phyloP scores from a whole-genome alignment of 2,888 invertebrate species.

The Heliconius erato region DNA sequence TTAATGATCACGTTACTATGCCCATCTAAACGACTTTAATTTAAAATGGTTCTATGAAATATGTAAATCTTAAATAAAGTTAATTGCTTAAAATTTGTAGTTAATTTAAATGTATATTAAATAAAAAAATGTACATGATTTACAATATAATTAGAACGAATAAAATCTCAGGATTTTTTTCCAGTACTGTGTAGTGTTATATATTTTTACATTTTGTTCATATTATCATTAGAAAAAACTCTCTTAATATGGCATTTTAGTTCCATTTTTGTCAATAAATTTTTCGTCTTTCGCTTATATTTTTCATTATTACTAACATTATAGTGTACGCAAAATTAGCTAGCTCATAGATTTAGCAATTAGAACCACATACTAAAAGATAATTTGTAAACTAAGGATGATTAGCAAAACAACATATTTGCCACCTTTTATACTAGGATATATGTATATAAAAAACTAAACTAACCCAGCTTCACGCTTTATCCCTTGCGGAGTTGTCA shows the following conservation, averaged over 20 bases:
- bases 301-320: too few relatives aligned
- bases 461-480: too few relatives aligned
- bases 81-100: not conserved
- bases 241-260: too few relatives aligned
- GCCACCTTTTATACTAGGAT: not conserved
- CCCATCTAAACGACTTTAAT: slow-evolving; percentile 43
- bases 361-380: not conserved
- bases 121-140: not conserved
- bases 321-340: too few relatives aligned
- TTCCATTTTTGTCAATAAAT: too few relatives aligned
- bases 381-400: not conserved
- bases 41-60: slow-evolving; percentile 34
- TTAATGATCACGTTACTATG: slow-evolving; percentile 70
- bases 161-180: too few relatives aligned
- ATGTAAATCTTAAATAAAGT: not conserved
- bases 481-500: too few relatives aligned
- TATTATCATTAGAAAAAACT: too few relatives aligned
- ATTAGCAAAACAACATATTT: not conserved
- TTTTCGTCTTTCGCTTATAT: too few relatives aligned
- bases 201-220: too few relatives aligned
- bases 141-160: not conserved
- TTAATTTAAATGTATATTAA: not conserved
- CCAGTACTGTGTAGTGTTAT: too few relatives aligned
- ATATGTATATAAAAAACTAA: too few relatives aligned
- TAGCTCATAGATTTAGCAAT: not conserved